Evolutionary conservation across 2,797 vertebrate genomes (phyloP).

Genomic region (Eremophila alpestris): DNA sequence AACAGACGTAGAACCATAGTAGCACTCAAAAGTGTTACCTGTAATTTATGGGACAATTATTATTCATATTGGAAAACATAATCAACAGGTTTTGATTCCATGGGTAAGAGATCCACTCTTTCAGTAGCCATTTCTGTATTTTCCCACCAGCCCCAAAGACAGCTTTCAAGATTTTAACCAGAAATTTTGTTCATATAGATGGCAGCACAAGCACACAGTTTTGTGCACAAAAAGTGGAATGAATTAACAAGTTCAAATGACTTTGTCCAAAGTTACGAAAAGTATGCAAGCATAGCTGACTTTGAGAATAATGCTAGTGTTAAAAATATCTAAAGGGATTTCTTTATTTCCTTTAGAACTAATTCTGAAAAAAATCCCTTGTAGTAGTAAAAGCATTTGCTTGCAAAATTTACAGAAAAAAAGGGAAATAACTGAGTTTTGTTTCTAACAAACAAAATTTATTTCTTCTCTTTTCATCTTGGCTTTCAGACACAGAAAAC

Average conservation of each 20-base stretch:
- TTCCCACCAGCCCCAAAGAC: background rate
- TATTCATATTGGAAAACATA: background rate
- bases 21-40: background rate
- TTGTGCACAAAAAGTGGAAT: background rate
- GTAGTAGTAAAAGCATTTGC: background rate
- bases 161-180: background rate
- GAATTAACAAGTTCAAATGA: background rate
- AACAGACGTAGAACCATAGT: background rate
- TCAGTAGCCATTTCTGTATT: background rate
- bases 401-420: background rate
- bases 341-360: background rate
- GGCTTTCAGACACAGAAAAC: background rate
- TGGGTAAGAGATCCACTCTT: background rate
- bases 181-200: background rate
- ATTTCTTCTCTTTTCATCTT: background rate
- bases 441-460: background rate
- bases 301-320: background rate
- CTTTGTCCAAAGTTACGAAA: background rate
- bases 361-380: background rate
- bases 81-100: background rate
- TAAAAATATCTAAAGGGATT: background rate
- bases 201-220: background rate
- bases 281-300: background rate
- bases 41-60: background rate
- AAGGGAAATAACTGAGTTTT: background rate